Evolutionary conservation across 1,140 invertebrate species (phyloP), one percentile per base, ranked within the genome.

Genomic region (Trichonephila inaurata): DNA sequence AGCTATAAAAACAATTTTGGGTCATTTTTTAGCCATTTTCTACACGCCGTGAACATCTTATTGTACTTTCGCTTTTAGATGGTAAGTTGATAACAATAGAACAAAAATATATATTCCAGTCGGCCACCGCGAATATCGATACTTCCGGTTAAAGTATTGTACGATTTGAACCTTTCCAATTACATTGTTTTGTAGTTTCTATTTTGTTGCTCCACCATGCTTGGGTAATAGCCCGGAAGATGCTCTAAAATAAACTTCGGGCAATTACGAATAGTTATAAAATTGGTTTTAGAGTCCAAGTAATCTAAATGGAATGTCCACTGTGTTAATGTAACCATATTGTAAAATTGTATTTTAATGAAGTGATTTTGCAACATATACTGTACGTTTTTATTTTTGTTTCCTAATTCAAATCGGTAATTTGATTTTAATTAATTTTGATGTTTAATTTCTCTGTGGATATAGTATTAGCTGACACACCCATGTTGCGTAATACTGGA

Each of bases 171-270:
- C 14, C 14, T 77, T 77, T 77, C 72, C 33, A 77, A 77, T 77
- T 77, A 77, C 14, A 77, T 77, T 77, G 72, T 77, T 33, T 77
- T 77, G 72, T 77, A 77, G 24, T 33, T 77, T 28, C 14, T 40
- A 18, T 77, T 77, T 33, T 77, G 24, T 16, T 77, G 24, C 40
- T 33, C 14, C 28, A 16, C 72, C 28, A 77, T 77, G 72, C 24
- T 77, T 77, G 72, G 33, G 72, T 77, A 77, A 40, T 28, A 40
- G 28, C 72, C 72, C 72, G 72, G 72, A 77, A 77, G 28, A 19
- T 18, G 16, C 18, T 77, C 33, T 77, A 33, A 40, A 77, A 77
- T 77, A 77, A 40, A 77, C 18, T 77, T 40, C 28, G 24, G 33
- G 14, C 72, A 77, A 77, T 77, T 77, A 40, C 18, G 28, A 77